phyloP scores from a whole-genome alignment of 2,113 vertebrate genomes.

The Burhinus oedicnemus region DNA sequence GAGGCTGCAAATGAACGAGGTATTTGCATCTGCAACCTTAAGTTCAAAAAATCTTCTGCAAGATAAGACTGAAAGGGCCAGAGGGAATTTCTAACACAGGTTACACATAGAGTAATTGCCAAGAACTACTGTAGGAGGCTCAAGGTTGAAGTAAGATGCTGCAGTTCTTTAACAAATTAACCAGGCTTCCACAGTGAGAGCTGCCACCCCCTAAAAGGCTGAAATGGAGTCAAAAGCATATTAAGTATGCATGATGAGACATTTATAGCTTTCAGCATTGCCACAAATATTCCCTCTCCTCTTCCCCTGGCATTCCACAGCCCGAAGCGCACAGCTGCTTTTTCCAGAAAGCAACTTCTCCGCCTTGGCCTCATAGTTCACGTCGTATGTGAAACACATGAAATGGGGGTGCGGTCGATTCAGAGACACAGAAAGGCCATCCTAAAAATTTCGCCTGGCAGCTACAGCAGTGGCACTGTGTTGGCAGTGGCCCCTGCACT shows the following conservation, averaged over 20 bases:
- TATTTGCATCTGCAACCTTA: conserved; percentile 25
- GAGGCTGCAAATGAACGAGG: conserved; percentile 2
- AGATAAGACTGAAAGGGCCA: conserved; percentile 3
- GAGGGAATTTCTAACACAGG: not conserved
- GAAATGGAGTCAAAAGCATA: conserved; percentile 52
- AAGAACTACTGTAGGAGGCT: not conserved
- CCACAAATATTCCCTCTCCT: conserved; percentile 61
- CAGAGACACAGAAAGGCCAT: not conserved
- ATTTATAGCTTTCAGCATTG: conserved; percentile 59
- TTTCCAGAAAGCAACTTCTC: conserved; percentile 6
- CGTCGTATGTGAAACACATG: not conserved
- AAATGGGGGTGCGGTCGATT: not conserved
- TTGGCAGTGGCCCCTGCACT: fast-evolving
- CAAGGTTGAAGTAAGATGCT: not conserved
- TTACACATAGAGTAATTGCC: not conserved
- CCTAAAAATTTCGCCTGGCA: not conserved
- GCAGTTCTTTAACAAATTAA: conserved; percentile 22
- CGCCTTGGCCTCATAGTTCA: not conserved
- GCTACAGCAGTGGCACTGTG: not conserved
- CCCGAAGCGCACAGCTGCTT: conserved; percentile 12
- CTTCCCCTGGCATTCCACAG: conserved; percentile 43
- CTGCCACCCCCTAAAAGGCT: conserved; percentile 32
- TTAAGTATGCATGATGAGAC: conserved; percentile 60
- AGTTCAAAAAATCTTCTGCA: not conserved
- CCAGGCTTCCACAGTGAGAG: not conserved